phyloP scores from a whole-genome alignment of 2,113 vertebrate species.

The Sarotherodon lohbergeri region DNA sequence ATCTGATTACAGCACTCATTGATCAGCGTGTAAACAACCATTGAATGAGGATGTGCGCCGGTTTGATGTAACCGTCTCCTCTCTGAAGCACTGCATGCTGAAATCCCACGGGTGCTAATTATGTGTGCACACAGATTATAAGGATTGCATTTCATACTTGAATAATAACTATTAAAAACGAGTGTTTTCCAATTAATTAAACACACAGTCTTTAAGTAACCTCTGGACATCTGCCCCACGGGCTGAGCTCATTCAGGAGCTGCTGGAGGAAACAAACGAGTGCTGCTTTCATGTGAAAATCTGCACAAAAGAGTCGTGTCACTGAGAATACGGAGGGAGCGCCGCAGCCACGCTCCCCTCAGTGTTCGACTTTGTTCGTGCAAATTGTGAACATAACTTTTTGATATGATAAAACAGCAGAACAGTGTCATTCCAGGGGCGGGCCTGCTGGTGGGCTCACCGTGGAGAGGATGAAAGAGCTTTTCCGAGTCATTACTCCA shows the following conservation, averaged over 20 bases:
- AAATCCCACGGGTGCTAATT: constrained; percentile 89
- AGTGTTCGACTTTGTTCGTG: constrained; percentile 27
- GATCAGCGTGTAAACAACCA: not conserved
- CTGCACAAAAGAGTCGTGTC: constrained; percentile 6
- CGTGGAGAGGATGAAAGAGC: not conserved
- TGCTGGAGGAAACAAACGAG: constrained; percentile 45
- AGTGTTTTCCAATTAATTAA: constrained; percentile 96
- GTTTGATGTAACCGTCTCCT: constrained; percentile 4
- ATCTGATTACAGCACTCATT: not conserved
- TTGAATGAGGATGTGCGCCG: not conserved
- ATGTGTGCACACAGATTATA: constrained; percentile 87
- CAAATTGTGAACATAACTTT: constrained; percentile 36
- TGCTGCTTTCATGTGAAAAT: constrained; percentile 37
- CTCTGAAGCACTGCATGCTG: constrained; percentile 79
- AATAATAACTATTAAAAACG: constrained; percentile 93
- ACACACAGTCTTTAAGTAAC: constrained; percentile 86
- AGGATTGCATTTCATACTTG: constrained; percentile 81
- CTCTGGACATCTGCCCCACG: constrained; percentile 87
- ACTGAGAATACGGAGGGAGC: not conserved
- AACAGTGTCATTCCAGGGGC: not conserved
- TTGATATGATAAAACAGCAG: not conserved
- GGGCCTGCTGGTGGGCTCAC: not conserved
- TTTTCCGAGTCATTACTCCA: not conserved
- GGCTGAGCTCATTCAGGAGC: constrained; percentile 83
- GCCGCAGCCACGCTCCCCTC: not conserved